Percentiles rank a stretch among this genome's conserved stretches.
Evolutionary conservation across 2,888 invertebrate genomes (phyloP).

Genomic region (Tanytarsus gracilentus): DNA sequence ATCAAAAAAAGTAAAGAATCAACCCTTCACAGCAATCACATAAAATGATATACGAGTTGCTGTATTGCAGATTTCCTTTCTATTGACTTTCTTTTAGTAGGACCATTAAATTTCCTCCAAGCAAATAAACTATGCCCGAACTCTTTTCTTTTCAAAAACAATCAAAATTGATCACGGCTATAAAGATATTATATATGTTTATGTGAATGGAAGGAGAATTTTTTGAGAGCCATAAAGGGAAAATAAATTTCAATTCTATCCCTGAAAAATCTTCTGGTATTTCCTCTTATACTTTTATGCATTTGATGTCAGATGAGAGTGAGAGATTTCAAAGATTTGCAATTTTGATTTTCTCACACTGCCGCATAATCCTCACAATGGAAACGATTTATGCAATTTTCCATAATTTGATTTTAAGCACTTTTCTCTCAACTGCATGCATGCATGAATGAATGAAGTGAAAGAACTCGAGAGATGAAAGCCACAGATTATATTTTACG

Average conservation of each 20-base stretch:
- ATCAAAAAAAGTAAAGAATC: no score
- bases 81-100: conserved; percentile 26
- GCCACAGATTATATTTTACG: no score
- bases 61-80: conserved; percentile 18
- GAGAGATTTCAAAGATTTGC: conserved; percentile 25
- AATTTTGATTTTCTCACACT: conserved; percentile 17
- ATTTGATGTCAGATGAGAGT: background rate
- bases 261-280: no score
- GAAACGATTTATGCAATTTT: background rate
- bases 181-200: conserved; percentile 24
- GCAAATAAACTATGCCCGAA: background rate
- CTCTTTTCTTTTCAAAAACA: conserved; percentile 13
- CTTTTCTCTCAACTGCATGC: no score
- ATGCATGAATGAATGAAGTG: no score
- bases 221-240: background rate
- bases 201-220: background rate
- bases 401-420: conserved; percentile 12
- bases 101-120: conserved; percentile 21
- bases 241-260: no score
- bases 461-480: no score
- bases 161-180: conserved; percentile 29
- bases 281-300: background rate
- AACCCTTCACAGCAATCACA: no score
- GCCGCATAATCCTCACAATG: background rate
- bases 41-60: no score